Conservation (phyloP, 2,797 vertebrate species). For the Rachycentron canadum region DNA sequence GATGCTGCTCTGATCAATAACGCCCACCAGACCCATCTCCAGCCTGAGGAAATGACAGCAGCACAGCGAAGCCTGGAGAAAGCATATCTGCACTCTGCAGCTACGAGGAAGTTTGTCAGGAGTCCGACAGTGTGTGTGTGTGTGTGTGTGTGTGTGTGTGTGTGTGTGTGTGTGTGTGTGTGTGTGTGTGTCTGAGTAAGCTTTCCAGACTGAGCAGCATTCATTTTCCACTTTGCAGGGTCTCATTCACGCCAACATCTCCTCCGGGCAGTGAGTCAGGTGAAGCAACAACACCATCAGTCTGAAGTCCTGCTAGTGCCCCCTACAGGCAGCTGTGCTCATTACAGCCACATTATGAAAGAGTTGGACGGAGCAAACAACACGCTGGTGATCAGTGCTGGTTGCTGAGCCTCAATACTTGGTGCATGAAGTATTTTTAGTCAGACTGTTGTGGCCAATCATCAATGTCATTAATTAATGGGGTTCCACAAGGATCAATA, state of each 20-base stretch:
- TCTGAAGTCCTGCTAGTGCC: slow-evolving; percentile 23
- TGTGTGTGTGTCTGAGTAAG: not conserved
- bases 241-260: slow-evolving; percentile 58
- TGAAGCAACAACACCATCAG: slow-evolving; percentile 4
- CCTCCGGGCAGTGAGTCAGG: slow-evolving; percentile 43
- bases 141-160: slow-evolving; percentile 27
- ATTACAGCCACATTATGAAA: slow-evolving; percentile 16
- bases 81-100: slow-evolving; percentile 35
- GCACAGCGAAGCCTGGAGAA: slow-evolving; percentile 30
- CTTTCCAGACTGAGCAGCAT: slow-evolving; percentile 27
- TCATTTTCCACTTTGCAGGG: slow-evolving; percentile 40
- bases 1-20: slow-evolving; percentile 60
- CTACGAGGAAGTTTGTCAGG: slow-evolving; percentile 36
- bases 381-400: not conserved
- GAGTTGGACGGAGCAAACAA: not conserved
- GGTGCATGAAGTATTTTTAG: not conserved
- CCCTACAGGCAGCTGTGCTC: slow-evolving; percentile 46
- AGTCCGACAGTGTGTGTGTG: not conserved
- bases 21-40: slow-evolving; percentile 44
- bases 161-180: slow-evolving; percentile 26
- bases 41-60: slow-evolving; percentile 48
- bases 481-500: slow-evolving; percentile 22
- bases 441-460: not conserved
- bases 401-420: no score
- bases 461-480: not conserved